Conservation (phyloP, 2,113 vertebrate species). For the Crypturellus undulatus region DNA sequence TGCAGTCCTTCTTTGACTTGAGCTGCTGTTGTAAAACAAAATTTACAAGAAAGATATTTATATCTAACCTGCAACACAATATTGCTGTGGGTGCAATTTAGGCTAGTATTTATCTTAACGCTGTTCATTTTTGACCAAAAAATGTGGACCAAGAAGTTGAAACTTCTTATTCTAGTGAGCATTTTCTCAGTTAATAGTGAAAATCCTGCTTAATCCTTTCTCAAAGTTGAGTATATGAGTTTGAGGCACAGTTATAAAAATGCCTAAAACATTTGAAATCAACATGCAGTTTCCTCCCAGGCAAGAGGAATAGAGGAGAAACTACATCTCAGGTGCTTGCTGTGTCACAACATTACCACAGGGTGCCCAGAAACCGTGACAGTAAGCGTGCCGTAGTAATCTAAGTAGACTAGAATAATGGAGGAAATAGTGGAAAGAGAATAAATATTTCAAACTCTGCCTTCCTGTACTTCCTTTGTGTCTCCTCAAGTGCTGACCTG, state of each 20-base stretch:
- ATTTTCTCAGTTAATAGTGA: neutral
- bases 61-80: neutral
- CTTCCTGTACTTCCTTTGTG: rapidly evolving
- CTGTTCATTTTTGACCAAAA: neutral
- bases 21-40: neutral
- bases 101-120: neutral
- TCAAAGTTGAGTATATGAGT: neutral
- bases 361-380: neutral
- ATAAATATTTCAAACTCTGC: neutral
- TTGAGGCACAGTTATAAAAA: neutral
- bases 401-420: neutral
- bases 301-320: neutral
- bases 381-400: neutral
- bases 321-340: neutral
- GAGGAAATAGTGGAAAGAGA: neutral
- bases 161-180: neutral
- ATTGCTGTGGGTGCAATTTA: neutral
- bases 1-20: neutral
- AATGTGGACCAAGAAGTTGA: neutral
- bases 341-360: neutral
- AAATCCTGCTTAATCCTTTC: neutral
- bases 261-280: neutral
- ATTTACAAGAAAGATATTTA: neutral
- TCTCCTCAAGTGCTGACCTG: neutral
- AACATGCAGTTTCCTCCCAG: neutral